A percentile compares a stretch with the other conserved stretches of the same genome.
Evolutionary conservation across 2,888 invertebrate genomes (phyloP).

Genomic region (Tortricodes alternella): DNA sequence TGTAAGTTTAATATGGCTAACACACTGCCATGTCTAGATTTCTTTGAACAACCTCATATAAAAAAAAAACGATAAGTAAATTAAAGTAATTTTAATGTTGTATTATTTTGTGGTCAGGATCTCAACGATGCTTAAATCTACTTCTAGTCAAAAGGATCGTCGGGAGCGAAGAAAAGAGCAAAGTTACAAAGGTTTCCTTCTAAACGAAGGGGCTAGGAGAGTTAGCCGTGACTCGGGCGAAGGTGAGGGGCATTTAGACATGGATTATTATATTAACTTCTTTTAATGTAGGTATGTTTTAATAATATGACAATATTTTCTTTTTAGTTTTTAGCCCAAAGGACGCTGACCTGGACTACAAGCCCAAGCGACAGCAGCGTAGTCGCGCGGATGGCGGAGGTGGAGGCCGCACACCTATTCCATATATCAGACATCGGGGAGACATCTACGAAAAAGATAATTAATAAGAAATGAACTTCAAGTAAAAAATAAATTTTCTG

Average conservation of each 20-base stretch:
- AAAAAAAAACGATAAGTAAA: not conserved
- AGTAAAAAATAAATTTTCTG: too few species aligned
- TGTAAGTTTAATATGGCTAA: too few species aligned
- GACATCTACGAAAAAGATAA: constrained; percentile 57
- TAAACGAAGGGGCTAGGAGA: constrained; percentile 43
- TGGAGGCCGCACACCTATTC: constrained; percentile 58
- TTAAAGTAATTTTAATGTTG: not conserved
- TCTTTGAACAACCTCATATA: too few species aligned
- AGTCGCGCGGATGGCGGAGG: constrained; percentile 35
- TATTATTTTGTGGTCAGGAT: constrained; percentile 41
- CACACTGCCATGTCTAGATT: too few species aligned
- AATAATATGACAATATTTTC: not conserved
- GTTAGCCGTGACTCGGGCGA: constrained; percentile 49
- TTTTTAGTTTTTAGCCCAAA: constrained; percentile 15
- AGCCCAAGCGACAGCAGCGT: constrained; percentile 42
- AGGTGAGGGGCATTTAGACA: constrained; percentile 43
- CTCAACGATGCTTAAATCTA: constrained; percentile 46
- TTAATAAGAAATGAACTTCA: too few species aligned
- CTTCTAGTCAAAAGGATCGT: constrained; percentile 33
- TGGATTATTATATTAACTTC: not conserved
- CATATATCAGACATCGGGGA: constrained; percentile 57
- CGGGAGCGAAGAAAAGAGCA: constrained; percentile 34
- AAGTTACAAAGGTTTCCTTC: constrained; percentile 50
- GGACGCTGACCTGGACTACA: constrained; percentile 48
- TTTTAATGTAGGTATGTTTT: not conserved